Percentiles rank a stretch among this genome's conserved stretches.
phyloP scores from a whole-genome alignment of 2,113 vertebrate genomes.

The Vicugna pacos region DNA sequence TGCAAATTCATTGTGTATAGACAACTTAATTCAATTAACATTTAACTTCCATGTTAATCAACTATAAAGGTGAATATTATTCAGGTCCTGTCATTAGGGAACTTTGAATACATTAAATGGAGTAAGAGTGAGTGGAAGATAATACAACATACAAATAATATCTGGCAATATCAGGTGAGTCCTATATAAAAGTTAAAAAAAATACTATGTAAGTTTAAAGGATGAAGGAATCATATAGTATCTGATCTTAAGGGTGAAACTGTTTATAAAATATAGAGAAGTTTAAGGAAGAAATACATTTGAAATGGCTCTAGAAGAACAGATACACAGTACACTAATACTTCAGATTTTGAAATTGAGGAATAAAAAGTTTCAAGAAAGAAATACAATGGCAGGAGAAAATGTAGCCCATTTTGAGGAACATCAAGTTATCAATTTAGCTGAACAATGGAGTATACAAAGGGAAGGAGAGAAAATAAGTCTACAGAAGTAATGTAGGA shows the following conservation, averaged over 20 bases:
- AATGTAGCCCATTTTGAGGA: not conserved
- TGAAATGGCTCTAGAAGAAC: not conserved
- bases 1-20: not conserved
- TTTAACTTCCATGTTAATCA: not conserved
- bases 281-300: not conserved
- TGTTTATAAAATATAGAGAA: not conserved
- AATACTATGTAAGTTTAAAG: not conserved
- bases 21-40: not conserved
- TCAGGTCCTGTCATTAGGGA: not conserved
- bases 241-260: not conserved
- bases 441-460: not conserved
- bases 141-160: not conserved
- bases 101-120: not conserved
- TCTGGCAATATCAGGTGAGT: not conserved
- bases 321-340: not conserved
- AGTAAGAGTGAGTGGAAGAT: not conserved
- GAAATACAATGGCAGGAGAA: not conserved
- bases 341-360: not conserved
- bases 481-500: not conserved
- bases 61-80: slow-evolving; percentile 15
- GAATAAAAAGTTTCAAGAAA: not conserved
- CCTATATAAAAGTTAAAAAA: not conserved
- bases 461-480: not conserved
- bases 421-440: not conserved
- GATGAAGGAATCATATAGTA: not conserved